Percentiles rank a stretch among this genome's conserved stretches.
These are phyloP conservation scores for Phenacoccus solenopsis DNA, from an alignment of 1,140 invertebrate genomes.

Conservation along the genomic window DNA sequence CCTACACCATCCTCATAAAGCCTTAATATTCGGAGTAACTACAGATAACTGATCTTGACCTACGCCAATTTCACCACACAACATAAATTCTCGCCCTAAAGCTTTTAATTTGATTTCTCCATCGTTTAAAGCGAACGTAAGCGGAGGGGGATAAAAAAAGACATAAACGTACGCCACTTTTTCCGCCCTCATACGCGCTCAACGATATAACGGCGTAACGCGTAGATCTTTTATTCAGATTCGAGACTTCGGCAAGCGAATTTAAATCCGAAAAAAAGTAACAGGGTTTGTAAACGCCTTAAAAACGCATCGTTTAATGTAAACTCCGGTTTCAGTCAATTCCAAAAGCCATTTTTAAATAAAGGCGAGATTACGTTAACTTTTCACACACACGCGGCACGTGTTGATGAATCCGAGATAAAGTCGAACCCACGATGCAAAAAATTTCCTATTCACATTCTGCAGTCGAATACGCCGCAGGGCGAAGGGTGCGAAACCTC, in stretches of 20 bases:
- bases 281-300: background rate
- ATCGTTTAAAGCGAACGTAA: background rate
- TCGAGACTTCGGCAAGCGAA: background rate
- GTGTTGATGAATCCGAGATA: constrained; percentile 14
- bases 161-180: background rate
- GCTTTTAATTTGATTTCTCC: background rate
- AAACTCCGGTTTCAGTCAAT: background rate
- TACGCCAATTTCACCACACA: background rate
- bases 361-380: background rate
- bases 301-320: constrained; percentile 2
- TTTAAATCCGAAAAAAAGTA: background rate
- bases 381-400: background rate
- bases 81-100: background rate
- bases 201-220: too few species aligned
- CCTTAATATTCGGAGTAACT: too few species aligned
- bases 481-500: too few species aligned
- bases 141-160: background rate
- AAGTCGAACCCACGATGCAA: background rate
- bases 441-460: background rate
- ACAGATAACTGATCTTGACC: too few species aligned
- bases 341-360: background rate
- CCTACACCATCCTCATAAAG: too few species aligned
- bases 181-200: background rate
- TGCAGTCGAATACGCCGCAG: background rate
- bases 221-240: background rate